phyloP scores from a whole-genome alignment of 2,113 vertebrate genomes.

The Callochromis pleurospilus region DNA sequence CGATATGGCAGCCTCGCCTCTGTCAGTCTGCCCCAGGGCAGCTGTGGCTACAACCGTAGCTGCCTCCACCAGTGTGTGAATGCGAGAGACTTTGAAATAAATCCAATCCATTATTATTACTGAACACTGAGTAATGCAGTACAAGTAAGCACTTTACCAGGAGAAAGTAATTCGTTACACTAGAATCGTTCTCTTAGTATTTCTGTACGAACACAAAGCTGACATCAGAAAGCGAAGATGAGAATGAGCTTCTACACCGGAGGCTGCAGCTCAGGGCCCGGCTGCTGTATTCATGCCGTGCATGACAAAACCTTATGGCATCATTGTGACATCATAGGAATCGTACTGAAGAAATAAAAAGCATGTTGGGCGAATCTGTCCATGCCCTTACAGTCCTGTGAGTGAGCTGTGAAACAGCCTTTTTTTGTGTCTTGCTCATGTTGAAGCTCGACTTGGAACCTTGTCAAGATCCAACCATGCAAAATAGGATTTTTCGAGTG shows the following conservation, averaged over 20 bases:
- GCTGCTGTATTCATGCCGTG: neutral
- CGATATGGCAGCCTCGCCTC: no score
- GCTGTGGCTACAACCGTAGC: no score
- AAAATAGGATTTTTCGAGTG: neutral
- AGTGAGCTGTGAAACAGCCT: neutral
- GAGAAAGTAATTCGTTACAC: neutral
- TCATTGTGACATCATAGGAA: no score
- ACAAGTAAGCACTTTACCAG: neutral
- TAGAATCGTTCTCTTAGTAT: accelerated
- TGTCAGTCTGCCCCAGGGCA: no score
- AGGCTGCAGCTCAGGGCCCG: accelerated
- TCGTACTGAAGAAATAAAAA: no score
- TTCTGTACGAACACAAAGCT: no score
- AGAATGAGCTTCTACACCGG: neutral
- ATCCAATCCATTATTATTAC: no score
- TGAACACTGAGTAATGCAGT: neutral
- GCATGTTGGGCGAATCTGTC: no score
- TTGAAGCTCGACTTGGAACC: neutral
- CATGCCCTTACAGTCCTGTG: no score
- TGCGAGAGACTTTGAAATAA: no score
- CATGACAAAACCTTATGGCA: no score
- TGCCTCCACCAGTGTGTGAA: no score
- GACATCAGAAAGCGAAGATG: neutral
- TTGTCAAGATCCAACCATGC: neutral
- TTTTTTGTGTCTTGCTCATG: neutral